Evolutionary conservation across 2,113 vertebrate species (phyloP).

Genomic region (Labeo rohita): DNA sequence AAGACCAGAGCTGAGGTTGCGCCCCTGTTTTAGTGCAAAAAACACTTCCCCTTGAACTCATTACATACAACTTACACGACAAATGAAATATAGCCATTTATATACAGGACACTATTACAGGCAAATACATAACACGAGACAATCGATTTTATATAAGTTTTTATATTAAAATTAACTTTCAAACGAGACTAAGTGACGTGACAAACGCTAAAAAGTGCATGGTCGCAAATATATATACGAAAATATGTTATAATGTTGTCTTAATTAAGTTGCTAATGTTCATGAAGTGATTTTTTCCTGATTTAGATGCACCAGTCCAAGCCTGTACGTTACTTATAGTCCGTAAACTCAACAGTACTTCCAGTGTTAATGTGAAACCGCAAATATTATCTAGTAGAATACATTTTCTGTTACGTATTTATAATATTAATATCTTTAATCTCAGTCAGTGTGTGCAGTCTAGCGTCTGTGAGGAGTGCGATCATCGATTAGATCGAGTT

Average conservation of each 20-base stretch:
- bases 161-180: not conserved
- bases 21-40: not conserved
- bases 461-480: not conserved
- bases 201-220: not conserved
- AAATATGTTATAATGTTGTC: not conserved
- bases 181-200: not conserved
- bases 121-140: not conserved
- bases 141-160: not conserved
- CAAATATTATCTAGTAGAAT: not conserved
- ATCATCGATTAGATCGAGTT: slow-evolving; percentile 28
- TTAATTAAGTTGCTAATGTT: not conserved
- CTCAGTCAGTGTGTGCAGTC: not conserved
- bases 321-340: not conserved
- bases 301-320: not conserved
- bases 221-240: not conserved
- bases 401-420: not conserved
- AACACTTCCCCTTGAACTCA: not conserved
- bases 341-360: not conserved
- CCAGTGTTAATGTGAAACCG: not conserved
- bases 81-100: not conserved
- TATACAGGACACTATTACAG: not conserved
- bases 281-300: not conserved
- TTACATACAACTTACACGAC: not conserved
- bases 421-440: not conserved
- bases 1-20: slow-evolving; percentile 9